Percentiles rank a stretch among this genome's conserved stretches.
These are phyloP conservation scores for Dasypolia templi DNA, from an alignment of 2,888 invertebrate species.

Conservation along the genomic window DNA sequence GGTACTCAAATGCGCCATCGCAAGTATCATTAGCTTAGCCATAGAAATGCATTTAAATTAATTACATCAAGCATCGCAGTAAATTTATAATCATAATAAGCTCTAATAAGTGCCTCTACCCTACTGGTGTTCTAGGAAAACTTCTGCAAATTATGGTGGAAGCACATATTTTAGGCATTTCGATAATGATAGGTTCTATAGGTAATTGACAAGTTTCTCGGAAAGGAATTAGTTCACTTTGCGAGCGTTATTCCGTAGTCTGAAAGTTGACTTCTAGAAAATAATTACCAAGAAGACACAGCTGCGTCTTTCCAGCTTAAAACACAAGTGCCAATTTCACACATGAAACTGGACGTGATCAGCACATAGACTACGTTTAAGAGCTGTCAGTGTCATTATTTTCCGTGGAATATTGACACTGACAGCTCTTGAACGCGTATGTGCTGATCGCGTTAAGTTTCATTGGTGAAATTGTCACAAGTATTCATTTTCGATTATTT, in stretches of 20 bases:
- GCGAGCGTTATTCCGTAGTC: constrained; percentile 6
- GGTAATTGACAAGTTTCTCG: constrained; percentile 31
- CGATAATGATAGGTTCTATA: constrained; percentile 28
- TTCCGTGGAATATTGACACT: too few relatives aligned
- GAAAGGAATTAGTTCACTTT: constrained; percentile 22
- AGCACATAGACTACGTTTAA: too few relatives aligned
- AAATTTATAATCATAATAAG: constrained; percentile 72
- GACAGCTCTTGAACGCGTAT: too few relatives aligned
- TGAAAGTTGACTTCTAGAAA: neutral
- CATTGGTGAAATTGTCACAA: too few relatives aligned
- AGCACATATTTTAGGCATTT: constrained; percentile 24
- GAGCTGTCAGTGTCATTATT: too few relatives aligned
- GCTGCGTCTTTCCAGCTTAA: neutral
- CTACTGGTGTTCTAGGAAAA: constrained; percentile 38
- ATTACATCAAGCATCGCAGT: constrained; percentile 70
- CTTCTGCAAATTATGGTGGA: constrained; percentile 5
- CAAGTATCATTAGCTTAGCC: constrained; percentile 73
- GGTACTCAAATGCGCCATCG: constrained; percentile 64
- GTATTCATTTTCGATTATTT: neutral
- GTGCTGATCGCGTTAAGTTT: too few relatives aligned
- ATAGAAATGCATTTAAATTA: constrained; percentile 80
- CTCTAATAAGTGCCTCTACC: constrained; percentile 51
- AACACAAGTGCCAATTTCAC: neutral
- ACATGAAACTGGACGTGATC: too few relatives aligned
- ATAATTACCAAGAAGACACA: neutral